Conservation (phyloP, 1,140 invertebrate species). For the Procambarus clarkii region DNA sequence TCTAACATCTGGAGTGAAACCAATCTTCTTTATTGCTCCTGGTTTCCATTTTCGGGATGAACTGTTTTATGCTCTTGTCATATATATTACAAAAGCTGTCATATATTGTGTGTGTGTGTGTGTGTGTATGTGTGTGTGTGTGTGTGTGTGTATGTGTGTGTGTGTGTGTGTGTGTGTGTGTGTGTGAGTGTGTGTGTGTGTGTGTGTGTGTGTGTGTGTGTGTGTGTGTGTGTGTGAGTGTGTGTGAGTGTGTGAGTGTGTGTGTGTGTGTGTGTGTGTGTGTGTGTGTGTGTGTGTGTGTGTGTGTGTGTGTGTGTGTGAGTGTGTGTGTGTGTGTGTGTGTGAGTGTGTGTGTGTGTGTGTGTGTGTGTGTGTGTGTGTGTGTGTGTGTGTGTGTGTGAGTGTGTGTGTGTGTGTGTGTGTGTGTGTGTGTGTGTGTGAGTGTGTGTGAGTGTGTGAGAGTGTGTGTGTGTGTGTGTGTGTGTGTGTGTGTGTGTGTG, state of each 20-base stretch:
- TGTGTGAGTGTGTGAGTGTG: too few species aligned
- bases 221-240: too few species aligned
- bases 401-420: slow-evolving; percentile 12
- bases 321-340: too few species aligned
- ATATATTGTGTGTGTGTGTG: neutral
- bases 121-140: slow-evolving; percentile 26
- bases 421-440: slow-evolving; percentile 19
- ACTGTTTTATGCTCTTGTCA: neutral
- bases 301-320: too few species aligned
- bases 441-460: slow-evolving; percentile 20
- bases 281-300: too few species aligned
- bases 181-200: neutral
- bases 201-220: too few species aligned
- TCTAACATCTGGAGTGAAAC: neutral
- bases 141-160: neutral
- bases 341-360: neutral
- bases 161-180: neutral
- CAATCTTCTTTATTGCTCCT: neutral
- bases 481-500: slow-evolving; percentile 29
- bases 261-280: too few species aligned
- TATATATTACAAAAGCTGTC: neutral
- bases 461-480: slow-evolving; percentile 31
- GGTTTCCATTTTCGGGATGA: neutral
- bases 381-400: slow-evolving; percentile 6
- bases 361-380: neutral